Conservation (phyloP, 1,140 invertebrate genomes). For the Asobara japonica region DNA sequence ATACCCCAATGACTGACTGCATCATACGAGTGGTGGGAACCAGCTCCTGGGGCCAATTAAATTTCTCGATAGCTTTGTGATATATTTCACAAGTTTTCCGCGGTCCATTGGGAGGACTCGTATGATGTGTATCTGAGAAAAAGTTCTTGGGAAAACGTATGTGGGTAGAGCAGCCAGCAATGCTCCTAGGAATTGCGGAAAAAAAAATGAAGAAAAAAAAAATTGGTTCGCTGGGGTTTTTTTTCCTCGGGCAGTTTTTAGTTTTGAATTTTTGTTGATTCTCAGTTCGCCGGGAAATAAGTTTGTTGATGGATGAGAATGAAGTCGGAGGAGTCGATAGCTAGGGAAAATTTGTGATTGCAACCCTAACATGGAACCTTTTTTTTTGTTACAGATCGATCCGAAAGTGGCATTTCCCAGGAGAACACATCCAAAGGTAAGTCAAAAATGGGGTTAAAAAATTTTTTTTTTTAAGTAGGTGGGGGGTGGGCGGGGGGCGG, state of each 20-base stretch:
- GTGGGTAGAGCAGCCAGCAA: background rate
- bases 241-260: constrained; percentile 15
- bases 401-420: constrained; percentile 99
- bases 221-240: background rate
- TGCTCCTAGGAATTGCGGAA: background rate
- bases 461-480: constrained; percentile 13
- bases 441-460: constrained; percentile 52
- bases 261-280: constrained; percentile 40
- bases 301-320: background rate
- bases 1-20: constrained; percentile 14
- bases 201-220: background rate
- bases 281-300: background rate
- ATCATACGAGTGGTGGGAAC: background rate
- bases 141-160: background rate
- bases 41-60: constrained; percentile 22
- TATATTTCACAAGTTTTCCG: constrained; percentile 21
- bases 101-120: background rate
- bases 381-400: constrained; percentile 89
- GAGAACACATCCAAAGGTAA: constrained; percentile 98
- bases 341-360: background rate
- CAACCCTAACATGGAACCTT: too few species aligned
- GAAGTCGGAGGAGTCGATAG: background rate
- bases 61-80: constrained; percentile 16
- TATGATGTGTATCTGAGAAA: constrained; percentile 11
- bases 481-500: background rate